phyloP scores from a whole-genome alignment of 2,113 vertebrate species.

The Apus apus region DNA sequence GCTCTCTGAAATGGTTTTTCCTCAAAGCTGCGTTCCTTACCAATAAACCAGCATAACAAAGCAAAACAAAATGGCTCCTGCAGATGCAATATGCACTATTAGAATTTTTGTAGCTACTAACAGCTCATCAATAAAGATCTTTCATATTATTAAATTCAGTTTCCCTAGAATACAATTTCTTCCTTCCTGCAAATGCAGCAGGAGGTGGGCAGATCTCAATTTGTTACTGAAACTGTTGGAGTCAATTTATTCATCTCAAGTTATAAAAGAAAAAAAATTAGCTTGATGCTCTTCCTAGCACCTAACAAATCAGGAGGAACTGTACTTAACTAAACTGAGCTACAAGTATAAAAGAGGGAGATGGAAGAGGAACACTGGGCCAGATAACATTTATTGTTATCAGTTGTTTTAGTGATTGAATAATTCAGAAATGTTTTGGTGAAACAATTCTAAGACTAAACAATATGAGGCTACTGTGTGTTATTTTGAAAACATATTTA shows the following conservation, averaged over 20 bases:
- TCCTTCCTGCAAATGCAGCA: neutral
- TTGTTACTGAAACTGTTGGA: neutral
- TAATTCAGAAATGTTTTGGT: slow-evolving; percentile 22
- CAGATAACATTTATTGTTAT: neutral
- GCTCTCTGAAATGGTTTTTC: neutral
- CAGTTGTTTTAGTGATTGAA: neutral
- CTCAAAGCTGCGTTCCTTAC: neutral
- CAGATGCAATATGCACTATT: neutral
- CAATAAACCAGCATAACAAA: neutral
- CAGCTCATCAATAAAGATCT: neutral
- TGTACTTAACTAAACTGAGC: neutral
- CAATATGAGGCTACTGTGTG: neutral
- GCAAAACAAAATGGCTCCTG: neutral
- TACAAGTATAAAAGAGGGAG: neutral
- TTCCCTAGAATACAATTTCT: neutral
- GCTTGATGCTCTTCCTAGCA: neutral
- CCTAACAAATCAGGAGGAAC: neutral
- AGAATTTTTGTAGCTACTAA: neutral
- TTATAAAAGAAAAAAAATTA: neutral
- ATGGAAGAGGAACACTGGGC: slow-evolving; percentile 1
- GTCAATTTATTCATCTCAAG: neutral
- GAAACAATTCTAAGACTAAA: slow-evolving; percentile 15
- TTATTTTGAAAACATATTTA: neutral
- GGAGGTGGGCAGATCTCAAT: neutral
- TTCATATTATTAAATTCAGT: neutral